Percentiles rank a stretch among this genome's conserved stretches.
These are phyloP conservation scores for Lasioglossum villosulum DNA, from an alignment of 2,888 invertebrate genomes.

Conservation along the genomic window DNA sequence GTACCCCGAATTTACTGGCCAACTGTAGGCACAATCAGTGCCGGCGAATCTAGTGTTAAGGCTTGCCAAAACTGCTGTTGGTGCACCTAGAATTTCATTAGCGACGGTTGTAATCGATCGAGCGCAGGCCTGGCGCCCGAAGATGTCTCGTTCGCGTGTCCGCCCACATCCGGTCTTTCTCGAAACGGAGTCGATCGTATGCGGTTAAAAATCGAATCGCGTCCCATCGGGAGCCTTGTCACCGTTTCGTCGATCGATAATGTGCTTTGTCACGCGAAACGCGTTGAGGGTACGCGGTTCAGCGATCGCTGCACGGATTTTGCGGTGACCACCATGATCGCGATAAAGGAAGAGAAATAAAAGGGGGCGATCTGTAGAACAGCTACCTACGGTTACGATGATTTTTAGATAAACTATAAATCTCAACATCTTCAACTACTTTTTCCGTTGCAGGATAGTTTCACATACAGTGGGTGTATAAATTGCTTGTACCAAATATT, in stretches of 20 bases:
- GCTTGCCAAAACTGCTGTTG: slow-evolving; percentile 65
- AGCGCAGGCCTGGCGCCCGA: not conserved
- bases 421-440: no score
- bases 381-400: not conserved
- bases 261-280: slow-evolving; percentile 69
- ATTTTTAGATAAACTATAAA: not conserved
- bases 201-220: slow-evolving; percentile 34
- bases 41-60: slow-evolving; percentile 3
- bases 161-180: slow-evolving; percentile 7
- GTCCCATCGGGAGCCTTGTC: slow-evolving; percentile 33
- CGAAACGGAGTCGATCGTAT: not conserved
- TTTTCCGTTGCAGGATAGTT: no score
- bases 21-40: slow-evolving; percentile 4
- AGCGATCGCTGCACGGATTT: slow-evolving; percentile 51
- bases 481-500: no score
- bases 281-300: slow-evolving; percentile 61
- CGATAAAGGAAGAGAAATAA: not conserved
- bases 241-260: slow-evolving; percentile 66
- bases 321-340: slow-evolving; percentile 28
- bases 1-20: not conserved
- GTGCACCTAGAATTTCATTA: slow-evolving; percentile 46
- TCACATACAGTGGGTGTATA: no score
- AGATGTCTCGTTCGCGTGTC: not conserved
- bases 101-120: slow-evolving; percentile 51
- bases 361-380: not conserved